A percentile compares a stretch with the other conserved stretches of the same genome.
phyloP scores from a whole-genome alignment of 2,888 invertebrate genomes.

The Eilema caniola region DNA sequence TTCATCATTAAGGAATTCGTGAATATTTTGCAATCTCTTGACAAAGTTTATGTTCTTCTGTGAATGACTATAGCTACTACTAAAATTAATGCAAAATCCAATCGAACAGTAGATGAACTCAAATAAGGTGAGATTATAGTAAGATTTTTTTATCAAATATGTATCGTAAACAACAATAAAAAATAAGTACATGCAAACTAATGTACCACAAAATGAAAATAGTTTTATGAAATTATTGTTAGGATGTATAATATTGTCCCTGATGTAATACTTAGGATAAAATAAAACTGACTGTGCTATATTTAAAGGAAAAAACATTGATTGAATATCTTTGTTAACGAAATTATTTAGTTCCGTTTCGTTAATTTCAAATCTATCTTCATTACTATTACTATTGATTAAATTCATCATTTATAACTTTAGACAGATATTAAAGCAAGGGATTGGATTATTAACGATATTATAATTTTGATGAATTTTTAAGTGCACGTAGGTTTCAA shows the following conservation, averaged over 20 bases:
- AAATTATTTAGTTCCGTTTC: slow-evolving; percentile 9
- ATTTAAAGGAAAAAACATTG: slow-evolving; percentile 34
- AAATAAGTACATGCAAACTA: background rate
- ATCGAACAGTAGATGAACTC: slow-evolving; percentile 9
- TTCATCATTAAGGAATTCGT: slow-evolving; percentile 18
- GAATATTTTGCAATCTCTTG: slow-evolving; percentile 22
- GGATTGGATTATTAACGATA: background rate
- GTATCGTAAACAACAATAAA: background rate
- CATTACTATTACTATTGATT: background rate
- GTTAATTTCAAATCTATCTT: background rate
- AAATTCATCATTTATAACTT: background rate
- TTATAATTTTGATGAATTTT: background rate
- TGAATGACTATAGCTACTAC: slow-evolving; percentile 7
- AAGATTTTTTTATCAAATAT: background rate
- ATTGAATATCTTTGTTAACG: slow-evolving; percentile 36
- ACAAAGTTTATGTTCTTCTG: slow-evolving; percentile 20
- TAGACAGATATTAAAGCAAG: background rate
- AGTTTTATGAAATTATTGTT: slow-evolving; percentile 12
- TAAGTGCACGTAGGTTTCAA: background rate
- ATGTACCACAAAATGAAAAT: slow-evolving; percentile 8
- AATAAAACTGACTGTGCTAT: slow-evolving; percentile 28
- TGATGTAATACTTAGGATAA: slow-evolving; percentile 34
- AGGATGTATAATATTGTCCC: slow-evolving; percentile 32
- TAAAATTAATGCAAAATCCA: slow-evolving; percentile 19
- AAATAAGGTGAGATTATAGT: background rate